Base-by-base conservation (phyloP, 2,113 vertebrate genomes). In the Ochotona curzoniae region DNA sequence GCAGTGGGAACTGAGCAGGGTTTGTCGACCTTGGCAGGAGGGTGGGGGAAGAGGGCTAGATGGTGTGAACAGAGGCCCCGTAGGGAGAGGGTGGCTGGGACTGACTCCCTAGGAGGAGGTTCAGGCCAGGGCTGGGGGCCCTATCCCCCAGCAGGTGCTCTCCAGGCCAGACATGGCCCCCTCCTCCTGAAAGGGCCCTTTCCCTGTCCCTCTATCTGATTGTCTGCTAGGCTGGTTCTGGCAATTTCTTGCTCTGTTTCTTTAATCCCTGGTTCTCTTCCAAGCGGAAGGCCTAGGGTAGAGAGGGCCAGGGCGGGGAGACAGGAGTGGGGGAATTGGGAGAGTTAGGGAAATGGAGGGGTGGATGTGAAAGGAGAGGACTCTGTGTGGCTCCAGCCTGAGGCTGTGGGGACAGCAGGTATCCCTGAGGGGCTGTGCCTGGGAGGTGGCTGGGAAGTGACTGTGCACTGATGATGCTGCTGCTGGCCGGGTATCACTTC, bases 221-320 rank as follows among this genome's bases (percentile, higher is more conserved):
- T 1, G 38, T 93, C 88, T 82, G 97, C 96, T 95, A 97, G 90
- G 95, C 76, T 97, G 94, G 96, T 66, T 97, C 87, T 95, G 90
- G 96, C 96, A 97, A 97, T 97, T 97, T 97, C 96, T 96, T 97
- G 97, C 96, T 97, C 96, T 5, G 88, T 96, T 97, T 96, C 96
- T 97, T 97, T 97, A 97, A 97, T 97, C 97, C 96, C 94, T 92
- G 94, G 87, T 97, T 95, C 93, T 95, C 92, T 89, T 97, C 96
- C 97, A 92, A 90, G 86, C 91, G 18, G 30, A 75, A 91, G 71
- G 66, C 79, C 75, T 75, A 1, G 32, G 47, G 69, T 76, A 74
- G 38, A 61, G 54, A 57, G 54, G 54, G 18, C 15, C 38, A 44
- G 74, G 28, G 3, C 38, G 8, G 20, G 69, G 57, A 32, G 38